Evolutionary conservation across 2,113 vertebrate genomes (phyloP).

Genomic region (Kryptolebias marmoratus): DNA sequence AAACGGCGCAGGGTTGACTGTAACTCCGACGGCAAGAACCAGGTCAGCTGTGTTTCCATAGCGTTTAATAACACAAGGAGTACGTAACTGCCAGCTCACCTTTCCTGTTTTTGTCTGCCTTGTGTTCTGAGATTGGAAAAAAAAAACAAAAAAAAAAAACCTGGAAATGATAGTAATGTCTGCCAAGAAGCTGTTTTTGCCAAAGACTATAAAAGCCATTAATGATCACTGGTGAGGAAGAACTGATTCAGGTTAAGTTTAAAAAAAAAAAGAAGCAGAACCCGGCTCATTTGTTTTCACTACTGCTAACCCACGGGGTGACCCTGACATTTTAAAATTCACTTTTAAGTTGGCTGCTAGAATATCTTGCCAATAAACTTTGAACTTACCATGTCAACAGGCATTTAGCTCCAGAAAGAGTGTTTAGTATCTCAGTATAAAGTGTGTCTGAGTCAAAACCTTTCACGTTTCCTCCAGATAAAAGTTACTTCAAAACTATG

Average conservation of each 20-base stretch:
- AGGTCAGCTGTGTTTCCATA: conserved; percentile 47
- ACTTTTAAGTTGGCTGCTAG: background rate
- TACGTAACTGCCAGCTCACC: conserved; percentile 52
- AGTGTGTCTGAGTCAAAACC: conserved; percentile 7
- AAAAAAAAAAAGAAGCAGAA: background rate
- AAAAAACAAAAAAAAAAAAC: conserved; percentile 18
- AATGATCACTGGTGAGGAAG: background rate
- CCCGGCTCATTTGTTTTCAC: conserved; percentile 14
- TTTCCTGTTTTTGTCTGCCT: conserved; percentile 70
- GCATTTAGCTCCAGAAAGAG: conserved; percentile 3
- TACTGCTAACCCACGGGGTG: background rate
- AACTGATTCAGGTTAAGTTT: background rate
- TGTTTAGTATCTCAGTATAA: background rate
- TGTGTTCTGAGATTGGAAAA: conserved; percentile 16
- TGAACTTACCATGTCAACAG: background rate
- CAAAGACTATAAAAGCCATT: conserved; percentile 17
- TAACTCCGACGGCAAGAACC: conserved; percentile 26
- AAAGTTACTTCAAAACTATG: conserved; percentile 27
- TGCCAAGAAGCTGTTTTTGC: conserved; percentile 40
- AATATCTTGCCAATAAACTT: conserved; percentile 16
- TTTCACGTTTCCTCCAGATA: conserved; percentile 27
- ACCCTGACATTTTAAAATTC: background rate
- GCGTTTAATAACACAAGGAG: conserved; percentile 37
- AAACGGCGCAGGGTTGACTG: background rate
- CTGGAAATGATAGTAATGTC: conserved; percentile 29